A percentile compares a stretch with the other conserved stretches of the same genome.
These are phyloP conservation scores for Pristionchus japonicus DNA, from an alignment of 2,888 invertebrate genomes.

Conservation along the genomic window DNA sequence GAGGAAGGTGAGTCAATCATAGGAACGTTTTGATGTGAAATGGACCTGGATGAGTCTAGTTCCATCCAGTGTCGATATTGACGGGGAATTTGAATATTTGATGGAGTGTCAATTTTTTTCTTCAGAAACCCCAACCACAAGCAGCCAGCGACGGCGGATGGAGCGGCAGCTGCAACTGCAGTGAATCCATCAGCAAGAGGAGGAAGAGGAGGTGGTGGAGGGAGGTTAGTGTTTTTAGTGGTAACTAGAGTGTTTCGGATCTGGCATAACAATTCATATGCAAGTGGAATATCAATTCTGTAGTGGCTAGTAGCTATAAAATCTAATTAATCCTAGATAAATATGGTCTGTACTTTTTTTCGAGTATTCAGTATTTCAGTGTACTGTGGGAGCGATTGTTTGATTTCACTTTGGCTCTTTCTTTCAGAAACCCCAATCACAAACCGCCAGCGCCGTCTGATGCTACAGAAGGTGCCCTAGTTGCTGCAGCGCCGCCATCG, in stretches of 20 bases:
- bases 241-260: too few relatives aligned
- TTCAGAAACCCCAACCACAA: background rate
- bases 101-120: background rate
- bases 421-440: too few relatives aligned
- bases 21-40: background rate
- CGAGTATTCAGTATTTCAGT: too few relatives aligned
- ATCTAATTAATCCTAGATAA: too few relatives aligned
- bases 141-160: background rate
- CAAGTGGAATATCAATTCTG: too few relatives aligned
- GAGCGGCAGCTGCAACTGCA: background rate
- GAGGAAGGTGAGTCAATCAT: background rate
- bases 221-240: background rate
- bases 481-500: background rate
- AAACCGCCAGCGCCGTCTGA: background rate
- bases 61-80: background rate
- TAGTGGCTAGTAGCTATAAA: too few relatives aligned
- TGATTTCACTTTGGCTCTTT: background rate
- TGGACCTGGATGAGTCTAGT: background rate
- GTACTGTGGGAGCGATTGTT: too few relatives aligned
- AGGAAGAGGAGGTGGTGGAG: slow-evolving; percentile 8
- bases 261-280: too few relatives aligned
- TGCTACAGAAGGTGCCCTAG: background rate
- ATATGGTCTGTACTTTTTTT: too few relatives aligned
- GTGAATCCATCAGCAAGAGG: background rate
- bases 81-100: background rate